Evolutionary conservation across 2,113 vertebrate genomes (phyloP), one percentile per base, ranked within the genome.

Genomic region (Terrapene triunguis): DNA sequence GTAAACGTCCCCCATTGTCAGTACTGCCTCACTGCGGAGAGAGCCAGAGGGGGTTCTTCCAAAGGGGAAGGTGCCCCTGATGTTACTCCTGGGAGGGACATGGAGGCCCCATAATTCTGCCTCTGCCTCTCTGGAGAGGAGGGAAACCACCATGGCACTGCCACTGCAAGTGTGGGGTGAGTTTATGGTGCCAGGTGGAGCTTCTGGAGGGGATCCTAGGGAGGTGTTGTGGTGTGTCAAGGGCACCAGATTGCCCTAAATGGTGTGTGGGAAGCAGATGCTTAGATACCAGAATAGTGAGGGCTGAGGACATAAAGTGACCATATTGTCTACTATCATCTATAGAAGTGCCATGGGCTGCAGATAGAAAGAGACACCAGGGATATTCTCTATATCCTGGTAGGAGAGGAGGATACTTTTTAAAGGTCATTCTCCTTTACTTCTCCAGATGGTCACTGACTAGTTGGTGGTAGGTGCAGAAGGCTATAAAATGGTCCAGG

Each of bases 141-240:
- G 83, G 24, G 5, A 0, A 5, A 50, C 42, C 59, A 59, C 50
- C 5, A 27, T 69, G 48, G 42, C 12, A 44, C 2, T 74, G 1
- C 19, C 84, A 84, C 38, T 72, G 22, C 27, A 59, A 59, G 27
- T 22, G 42, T 80, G 16, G 32, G 10, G 1, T 44, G 55, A 87
- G 79, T 35, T 79, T 2, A 2, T 19, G 13, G 4, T 38, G 2
- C 25, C 57, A 0, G 0, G 35, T 16, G 27, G 84, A 84, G 1
- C 1, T 88, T 85, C 65, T 10, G 65, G 17, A n/a, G 17, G 4
- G 65, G 8, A 38, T 8, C 65, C 17, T n/a, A 69, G 17, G 65
- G 19, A 69, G 65, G 17, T 19, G 65, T n/a, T 6, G 0, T 38
- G 32, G 27, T 57, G 85, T 80, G 24, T 72, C 27, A 51, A 82